These are phyloP conservation scores for Aradophagus sp. DNA, from an alignment of 1,140 invertebrate genomes.

Conservation along the genomic window DNA sequence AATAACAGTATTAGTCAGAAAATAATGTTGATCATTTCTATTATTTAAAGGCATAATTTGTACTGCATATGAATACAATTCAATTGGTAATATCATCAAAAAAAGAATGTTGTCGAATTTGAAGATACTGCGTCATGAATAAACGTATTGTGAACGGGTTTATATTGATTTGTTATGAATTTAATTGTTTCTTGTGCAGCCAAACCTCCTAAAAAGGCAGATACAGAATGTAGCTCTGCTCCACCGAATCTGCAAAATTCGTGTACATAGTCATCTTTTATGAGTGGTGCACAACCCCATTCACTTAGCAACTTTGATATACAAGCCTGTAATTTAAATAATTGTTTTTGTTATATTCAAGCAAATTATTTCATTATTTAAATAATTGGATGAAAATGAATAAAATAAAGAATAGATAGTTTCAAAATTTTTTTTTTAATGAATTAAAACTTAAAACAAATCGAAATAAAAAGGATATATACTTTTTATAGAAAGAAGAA, in stretches of 20 bases:
- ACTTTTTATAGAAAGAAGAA: too few species aligned
- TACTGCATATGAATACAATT: too few species aligned
- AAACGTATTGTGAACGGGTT: slow-evolving; percentile 96
- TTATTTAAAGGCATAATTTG: too few species aligned
- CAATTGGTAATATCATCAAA: slow-evolving; percentile 70
- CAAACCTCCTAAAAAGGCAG: slow-evolving; percentile 93
- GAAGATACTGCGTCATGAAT: slow-evolving; percentile 96
- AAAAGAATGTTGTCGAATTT: slow-evolving; percentile 85
- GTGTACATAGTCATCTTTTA: slow-evolving; percentile 95
- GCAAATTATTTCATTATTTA: too few species aligned
- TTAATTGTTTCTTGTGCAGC: slow-evolving; percentile 98
- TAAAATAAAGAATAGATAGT: too few species aligned
- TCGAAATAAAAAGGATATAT: too few species aligned
- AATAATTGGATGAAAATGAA: too few species aligned
- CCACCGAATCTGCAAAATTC: slow-evolving; percentile 96
- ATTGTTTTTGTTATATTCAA: too few species aligned
- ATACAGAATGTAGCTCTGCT: slow-evolving; percentile 95
- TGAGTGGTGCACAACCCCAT: slow-evolving; percentile 85
- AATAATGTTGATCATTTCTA: too few species aligned
- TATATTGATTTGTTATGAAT: slow-evolving; percentile 96
- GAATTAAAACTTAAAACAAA: too few species aligned
- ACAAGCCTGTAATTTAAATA: slow-evolving; percentile 75
- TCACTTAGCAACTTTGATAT: slow-evolving; percentile 88
- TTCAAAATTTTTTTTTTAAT: too few species aligned
- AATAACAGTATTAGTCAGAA: neutral